phyloP scores from a whole-genome alignment of 2,888 invertebrate genomes.

The Deroplatys truncata region DNA sequence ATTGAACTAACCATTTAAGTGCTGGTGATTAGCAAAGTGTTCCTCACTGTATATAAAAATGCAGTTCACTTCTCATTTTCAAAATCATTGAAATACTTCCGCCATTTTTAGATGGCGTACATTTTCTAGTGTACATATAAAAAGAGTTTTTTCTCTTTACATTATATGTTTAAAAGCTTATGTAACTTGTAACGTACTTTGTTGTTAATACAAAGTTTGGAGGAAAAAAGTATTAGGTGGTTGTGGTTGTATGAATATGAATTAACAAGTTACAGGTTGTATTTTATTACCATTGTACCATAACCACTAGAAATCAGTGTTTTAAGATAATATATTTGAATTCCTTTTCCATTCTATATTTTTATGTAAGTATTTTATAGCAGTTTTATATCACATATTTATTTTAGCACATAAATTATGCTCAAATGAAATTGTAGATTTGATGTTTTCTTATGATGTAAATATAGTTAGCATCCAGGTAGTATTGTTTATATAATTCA shows the following conservation, averaged over 20 bases:
- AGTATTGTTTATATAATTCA: background rate
- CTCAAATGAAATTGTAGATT: background rate
- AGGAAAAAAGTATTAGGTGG: background rate
- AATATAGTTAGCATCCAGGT: background rate
- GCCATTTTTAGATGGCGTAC: background rate
- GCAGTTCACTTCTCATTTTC: background rate
- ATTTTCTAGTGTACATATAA: background rate
- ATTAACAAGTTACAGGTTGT: background rate
- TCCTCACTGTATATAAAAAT: background rate
- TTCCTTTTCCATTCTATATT: background rate
- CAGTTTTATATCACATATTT: background rate
- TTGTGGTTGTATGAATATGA: background rate
- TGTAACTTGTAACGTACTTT: background rate
- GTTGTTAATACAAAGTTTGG: background rate
- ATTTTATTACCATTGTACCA: background rate
- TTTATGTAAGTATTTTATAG: background rate
- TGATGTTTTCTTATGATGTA: background rate
- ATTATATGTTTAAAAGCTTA: background rate
- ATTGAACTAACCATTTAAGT: background rate
- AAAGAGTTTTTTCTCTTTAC: background rate
- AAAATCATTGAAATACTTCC: background rate
- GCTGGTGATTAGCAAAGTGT: background rate
- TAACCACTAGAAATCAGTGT: background rate
- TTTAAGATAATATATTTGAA: background rate
- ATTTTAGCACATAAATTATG: background rate